Evolutionary conservation across 2,797 vertebrate species (phyloP), one percentile per base, ranked within the genome.

Genomic region (Betta splendens): DNA sequence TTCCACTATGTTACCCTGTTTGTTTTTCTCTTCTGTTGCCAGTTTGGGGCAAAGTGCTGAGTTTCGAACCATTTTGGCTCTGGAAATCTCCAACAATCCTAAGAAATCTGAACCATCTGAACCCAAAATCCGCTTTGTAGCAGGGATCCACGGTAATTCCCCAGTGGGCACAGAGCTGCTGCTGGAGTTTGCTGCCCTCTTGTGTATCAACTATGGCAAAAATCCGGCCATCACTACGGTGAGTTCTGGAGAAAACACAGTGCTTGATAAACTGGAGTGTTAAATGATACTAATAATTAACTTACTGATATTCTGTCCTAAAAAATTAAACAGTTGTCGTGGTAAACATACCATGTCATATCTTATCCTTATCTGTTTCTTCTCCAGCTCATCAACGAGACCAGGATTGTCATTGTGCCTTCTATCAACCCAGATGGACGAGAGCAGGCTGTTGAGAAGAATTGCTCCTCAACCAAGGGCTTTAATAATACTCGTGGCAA

Each of bases 61-160:
- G 77, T 89, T 92, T 67, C 91, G 96, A 66, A 93, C 90, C 36
- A 94, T 99, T 57, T 95, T 90, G 94, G 97, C 95, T 58, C 90
- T 99, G 3, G 96, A 98, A 89, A 98, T 99, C 87, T 97, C 97
- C 63, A 97, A 98, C 88, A 95, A 92, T 28, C 97, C 96, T 35
- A 89, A 88, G 7, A 69, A 93, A 46, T 81, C 91, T 0, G 96
- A 98, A 66, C 95, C 94, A 0, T 93, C 94, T 44, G 80, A 99
- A 77, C 96, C 98, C 9, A 99, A 97, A 89, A 95, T 99, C 79
- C 94, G 96, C 52, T 98, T 97, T 39, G 92, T 94, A 15, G 96
- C 94, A 2, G 98, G 97, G 25, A 93, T 98, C 79, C 98, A 99
- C 3, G 98, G 98, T 4, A 98, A 99, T 0, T 93, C 96, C 35